Percentiles rank a stretch among this genome's conserved stretches.
These are phyloP conservation scores for Acanthaster planci DNA, from an alignment of 35 echinoderm and acorn worm species.

Conservation along the genomic window DNA sequence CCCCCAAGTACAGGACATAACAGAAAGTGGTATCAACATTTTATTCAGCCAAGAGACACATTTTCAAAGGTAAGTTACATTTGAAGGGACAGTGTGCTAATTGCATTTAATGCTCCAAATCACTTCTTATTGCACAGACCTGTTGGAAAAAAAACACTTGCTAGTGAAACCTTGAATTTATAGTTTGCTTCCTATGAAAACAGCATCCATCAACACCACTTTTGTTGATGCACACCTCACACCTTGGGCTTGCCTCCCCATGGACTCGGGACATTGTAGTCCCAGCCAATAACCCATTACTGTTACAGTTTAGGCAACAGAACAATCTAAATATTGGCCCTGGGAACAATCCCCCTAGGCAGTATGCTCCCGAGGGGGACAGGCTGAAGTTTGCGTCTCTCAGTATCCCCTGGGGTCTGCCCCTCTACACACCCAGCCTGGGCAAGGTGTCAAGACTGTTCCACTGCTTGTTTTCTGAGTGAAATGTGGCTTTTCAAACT, in stretches of 20 bases:
- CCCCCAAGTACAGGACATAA: too few relatives aligned
- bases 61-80: too few relatives aligned
- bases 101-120: background rate
- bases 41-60: too few relatives aligned
- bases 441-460: too few relatives aligned
- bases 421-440: too few relatives aligned
- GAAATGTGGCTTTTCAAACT: too few relatives aligned
- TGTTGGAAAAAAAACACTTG: background rate
- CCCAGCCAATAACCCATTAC: conserved; percentile 17
- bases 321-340: conserved; percentile 23
- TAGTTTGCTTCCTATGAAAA: background rate
- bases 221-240: background rate
- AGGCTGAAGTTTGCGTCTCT: too few relatives aligned
- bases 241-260: background rate
- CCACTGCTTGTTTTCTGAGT: too few relatives aligned
- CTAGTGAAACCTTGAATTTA: background rate
- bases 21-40: too few relatives aligned
- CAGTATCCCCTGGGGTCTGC: too few relatives aligned
- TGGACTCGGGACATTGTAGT: background rate
- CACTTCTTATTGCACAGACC: background rate
- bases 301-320: conserved; percentile 11
- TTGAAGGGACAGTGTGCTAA: too few relatives aligned
- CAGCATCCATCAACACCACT: background rate
- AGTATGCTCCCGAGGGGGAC: background rate
- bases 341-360: background rate